A percentile compares a stretch with the other conserved stretches of the same genome.
phyloP scores from a whole-genome alignment of 2,888 invertebrate species.

The Drosophila lutescens region DNA sequence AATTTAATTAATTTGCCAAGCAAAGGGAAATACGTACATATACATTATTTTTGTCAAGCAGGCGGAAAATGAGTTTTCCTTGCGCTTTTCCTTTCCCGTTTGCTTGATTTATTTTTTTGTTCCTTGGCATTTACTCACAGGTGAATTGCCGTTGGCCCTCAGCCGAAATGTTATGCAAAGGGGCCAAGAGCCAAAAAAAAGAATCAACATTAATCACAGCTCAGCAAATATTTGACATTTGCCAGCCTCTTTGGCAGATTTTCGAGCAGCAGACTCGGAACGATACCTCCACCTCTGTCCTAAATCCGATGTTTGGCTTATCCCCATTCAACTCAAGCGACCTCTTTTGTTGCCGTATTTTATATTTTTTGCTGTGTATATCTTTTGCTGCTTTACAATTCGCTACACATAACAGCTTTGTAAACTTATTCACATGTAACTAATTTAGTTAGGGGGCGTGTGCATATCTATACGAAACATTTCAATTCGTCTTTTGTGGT shows the following conservation, averaged over 20 bases:
- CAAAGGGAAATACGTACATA: constrained; percentile 23
- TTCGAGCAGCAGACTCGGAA: constrained; percentile 8
- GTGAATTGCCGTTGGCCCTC: constrained; percentile 59
- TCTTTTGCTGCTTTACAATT: constrained; percentile 18
- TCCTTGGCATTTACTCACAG: constrained; percentile 51
- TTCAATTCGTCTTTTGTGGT: constrained; percentile 37
- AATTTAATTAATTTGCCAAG: constrained; percentile 69
- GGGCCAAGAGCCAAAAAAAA: constrained; percentile 46
- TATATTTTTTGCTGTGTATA: constrained; percentile 9
- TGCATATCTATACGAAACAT: constrained; percentile 27
- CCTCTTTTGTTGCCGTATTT: constrained; percentile 24
- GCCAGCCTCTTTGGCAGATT: constrained; percentile 44
- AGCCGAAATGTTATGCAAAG: constrained; percentile 53
- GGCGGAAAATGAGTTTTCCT: constrained; percentile 45
- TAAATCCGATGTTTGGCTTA: constrained; percentile 26
- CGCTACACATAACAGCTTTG: constrained; percentile 32
- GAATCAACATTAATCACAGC: constrained; percentile 81
- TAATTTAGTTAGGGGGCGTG: constrained; percentile 55
- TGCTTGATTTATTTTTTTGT: constrained; percentile 17
- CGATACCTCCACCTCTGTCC: not conserved
- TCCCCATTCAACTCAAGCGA: constrained; percentile 27
- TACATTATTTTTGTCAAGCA: constrained; percentile 35
- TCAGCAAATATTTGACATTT: constrained; percentile 80
- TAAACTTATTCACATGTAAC: constrained; percentile 72
- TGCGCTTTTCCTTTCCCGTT: constrained; percentile 11